Conservation (phyloP, 2,797 vertebrate genomes). For the Esox lucius region DNA sequence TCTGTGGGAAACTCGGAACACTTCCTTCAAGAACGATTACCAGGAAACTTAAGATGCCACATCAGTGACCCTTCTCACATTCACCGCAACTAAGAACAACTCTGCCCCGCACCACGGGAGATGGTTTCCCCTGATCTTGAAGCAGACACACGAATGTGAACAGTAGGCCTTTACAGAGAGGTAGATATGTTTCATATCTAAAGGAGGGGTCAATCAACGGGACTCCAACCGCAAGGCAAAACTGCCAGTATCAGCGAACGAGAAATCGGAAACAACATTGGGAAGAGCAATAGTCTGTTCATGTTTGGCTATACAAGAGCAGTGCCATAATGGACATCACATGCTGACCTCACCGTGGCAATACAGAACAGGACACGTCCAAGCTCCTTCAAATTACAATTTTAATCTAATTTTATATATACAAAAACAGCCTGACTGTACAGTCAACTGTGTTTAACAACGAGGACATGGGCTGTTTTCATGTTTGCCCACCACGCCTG, state of each 20-base stretch:
- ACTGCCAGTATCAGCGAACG: background rate
- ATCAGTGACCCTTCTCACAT: conserved; percentile 71
- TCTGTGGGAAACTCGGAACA: conserved; percentile 85
- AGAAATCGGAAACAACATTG: background rate
- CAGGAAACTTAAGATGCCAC: conserved; percentile 73
- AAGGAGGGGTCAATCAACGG: background rate
- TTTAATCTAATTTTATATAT: no score
- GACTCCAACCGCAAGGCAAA: background rate
- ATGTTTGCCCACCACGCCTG: background rate
- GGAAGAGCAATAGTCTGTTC: background rate
- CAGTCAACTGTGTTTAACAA: background rate
- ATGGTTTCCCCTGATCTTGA: conserved; percentile 33
- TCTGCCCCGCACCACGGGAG: conserved; percentile 34
- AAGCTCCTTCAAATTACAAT: no score
- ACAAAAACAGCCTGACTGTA: background rate
- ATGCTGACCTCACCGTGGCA: background rate
- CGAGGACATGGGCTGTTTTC: background rate
- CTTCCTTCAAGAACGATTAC: conserved; percentile 82
- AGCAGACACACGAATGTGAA: conserved; percentile 8
- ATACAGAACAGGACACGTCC: background rate
- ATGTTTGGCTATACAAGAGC: background rate
- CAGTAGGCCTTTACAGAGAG: conserved; percentile 3
- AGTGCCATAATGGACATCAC: background rate
- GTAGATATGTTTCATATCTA: background rate
- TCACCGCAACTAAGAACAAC: conserved; percentile 59